These are phyloP conservation scores for Morpho deidamia DNA, from an alignment of 2,888 invertebrate genomes.

Conservation along the genomic window DNA sequence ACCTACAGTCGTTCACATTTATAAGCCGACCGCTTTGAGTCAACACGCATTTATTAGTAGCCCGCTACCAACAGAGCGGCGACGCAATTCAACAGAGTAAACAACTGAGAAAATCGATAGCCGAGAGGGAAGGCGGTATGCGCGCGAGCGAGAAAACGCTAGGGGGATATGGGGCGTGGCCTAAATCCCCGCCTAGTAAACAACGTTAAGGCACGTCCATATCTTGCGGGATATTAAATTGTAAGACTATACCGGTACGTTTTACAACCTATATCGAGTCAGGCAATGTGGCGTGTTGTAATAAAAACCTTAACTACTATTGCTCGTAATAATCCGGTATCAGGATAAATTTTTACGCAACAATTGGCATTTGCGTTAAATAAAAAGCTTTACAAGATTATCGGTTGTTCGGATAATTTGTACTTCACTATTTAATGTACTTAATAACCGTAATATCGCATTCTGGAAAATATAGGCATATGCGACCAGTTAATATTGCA, in stretches of 20 bases:
- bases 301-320: slow-evolving; percentile 11
- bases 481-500: too few relatives aligned
- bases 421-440: background rate
- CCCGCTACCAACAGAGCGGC: slow-evolving; percentile 29
- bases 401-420: background rate
- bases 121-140: slow-evolving; percentile 29
- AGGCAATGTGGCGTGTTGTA: slow-evolving; percentile 22
- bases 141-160: slow-evolving; percentile 44
- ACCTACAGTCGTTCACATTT: slow-evolving; percentile 29
- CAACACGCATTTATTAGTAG: slow-evolving; percentile 41
- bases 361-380: slow-evolving; percentile 1
- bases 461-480: too few relatives aligned
- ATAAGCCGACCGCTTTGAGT: slow-evolving; percentile 46
- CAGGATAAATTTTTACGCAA: slow-evolving; percentile 13
- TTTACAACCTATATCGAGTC: slow-evolving; percentile 17
- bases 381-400: background rate
- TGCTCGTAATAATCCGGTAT: slow-evolving; percentile 14
- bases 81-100: slow-evolving; percentile 60
- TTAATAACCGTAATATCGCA: too few relatives aligned
- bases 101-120: slow-evolving; percentile 40
- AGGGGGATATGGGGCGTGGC: slow-evolving; percentile 59
- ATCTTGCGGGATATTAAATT: slow-evolving; percentile 23
- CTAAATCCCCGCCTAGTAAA: slow-evolving; percentile 46
- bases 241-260: slow-evolving; percentile 17
- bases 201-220: slow-evolving; percentile 24